Percentiles rank a stretch among this genome's conserved stretches.
Evolutionary conservation across 2,113 vertebrate genomes (phyloP).

Genomic region (Bothrops jararaca): DNA sequence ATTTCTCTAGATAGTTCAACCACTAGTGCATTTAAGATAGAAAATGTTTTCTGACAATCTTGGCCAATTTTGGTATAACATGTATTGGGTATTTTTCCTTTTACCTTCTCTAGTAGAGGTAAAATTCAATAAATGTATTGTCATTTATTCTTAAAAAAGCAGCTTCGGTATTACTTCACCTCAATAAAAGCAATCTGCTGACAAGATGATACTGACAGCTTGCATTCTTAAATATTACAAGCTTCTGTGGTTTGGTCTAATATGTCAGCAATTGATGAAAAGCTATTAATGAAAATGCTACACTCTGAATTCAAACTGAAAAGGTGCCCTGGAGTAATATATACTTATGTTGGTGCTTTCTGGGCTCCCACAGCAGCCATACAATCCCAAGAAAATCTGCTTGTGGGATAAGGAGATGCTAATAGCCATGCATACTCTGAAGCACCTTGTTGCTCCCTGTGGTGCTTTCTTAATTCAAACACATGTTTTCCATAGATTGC

Average conservation of each 20-base stretch:
- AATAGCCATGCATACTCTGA: neutral
- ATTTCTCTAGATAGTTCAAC: neutral
- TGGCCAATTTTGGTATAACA: neutral
- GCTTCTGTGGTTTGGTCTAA: neutral
- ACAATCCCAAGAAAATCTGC: neutral
- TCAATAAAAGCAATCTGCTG: neutral
- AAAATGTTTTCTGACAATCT: neutral
- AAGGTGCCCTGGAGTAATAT: neutral
- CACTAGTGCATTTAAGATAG: neutral
- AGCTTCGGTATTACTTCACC: neutral
- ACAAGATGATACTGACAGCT: neutral
- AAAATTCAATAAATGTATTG: neutral
- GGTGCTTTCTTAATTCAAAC: neutral
- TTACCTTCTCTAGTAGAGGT: neutral
- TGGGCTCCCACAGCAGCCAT: neutral
- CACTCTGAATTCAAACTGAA: neutral
- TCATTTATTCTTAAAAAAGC: neutral
- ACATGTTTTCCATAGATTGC: neutral
- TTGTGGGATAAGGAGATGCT: neutral
- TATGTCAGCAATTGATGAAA: neutral
- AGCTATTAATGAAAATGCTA: neutral
- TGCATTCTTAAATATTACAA: neutral
- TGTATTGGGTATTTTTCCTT: neutral
- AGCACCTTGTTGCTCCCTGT: neutral
- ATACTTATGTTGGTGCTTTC: neutral